A percentile compares a stretch with the other conserved stretches of the same genome.
phyloP scores from a whole-genome alignment of 2,888 invertebrate species.

The Aphodius sticticus region DNA sequence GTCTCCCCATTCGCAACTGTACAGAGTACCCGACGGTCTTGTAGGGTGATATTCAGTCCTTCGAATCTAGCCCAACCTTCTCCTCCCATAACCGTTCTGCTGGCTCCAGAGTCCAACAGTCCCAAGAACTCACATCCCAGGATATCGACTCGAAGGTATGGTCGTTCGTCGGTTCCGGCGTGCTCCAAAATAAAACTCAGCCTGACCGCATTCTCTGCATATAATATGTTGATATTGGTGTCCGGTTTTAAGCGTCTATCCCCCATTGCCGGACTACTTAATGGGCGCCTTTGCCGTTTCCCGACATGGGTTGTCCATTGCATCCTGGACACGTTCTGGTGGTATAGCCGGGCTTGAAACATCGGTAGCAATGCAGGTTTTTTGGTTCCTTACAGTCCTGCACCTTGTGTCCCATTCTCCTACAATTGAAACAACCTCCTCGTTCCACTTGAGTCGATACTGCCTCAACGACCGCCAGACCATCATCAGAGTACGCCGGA shows the following conservation, averaged over 20 bases:
- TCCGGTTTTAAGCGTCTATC: background rate
- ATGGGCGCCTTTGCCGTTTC: background rate
- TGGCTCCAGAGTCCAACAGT: conserved; percentile 31
- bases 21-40: background rate
- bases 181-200: conserved; percentile 13
- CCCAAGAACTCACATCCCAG: conserved; percentile 16
- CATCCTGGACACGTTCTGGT: background rate
- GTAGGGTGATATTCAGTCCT: background rate
- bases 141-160: conserved; percentile 24
- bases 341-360: conserved; percentile 8
- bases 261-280: conserved; percentile 13
- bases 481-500: too few relatives aligned
- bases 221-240: background rate
- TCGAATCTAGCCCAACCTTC: conserved; percentile 1
- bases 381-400: conserved; percentile 9
- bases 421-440: conserved; percentile 22
- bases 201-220: background rate
- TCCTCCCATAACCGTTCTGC: conserved; percentile 19
- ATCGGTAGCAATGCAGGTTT: conserved; percentile 13
- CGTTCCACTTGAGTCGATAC: too few relatives aligned
- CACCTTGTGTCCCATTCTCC: background rate
- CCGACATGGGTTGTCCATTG: too few relatives aligned
- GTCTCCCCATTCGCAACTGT: conserved; percentile 7
- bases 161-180: conserved; percentile 25
- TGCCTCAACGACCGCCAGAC: too few relatives aligned